Conservation (phyloP, 2,113 vertebrate genomes). For the Microcebus murinus region DNA sequence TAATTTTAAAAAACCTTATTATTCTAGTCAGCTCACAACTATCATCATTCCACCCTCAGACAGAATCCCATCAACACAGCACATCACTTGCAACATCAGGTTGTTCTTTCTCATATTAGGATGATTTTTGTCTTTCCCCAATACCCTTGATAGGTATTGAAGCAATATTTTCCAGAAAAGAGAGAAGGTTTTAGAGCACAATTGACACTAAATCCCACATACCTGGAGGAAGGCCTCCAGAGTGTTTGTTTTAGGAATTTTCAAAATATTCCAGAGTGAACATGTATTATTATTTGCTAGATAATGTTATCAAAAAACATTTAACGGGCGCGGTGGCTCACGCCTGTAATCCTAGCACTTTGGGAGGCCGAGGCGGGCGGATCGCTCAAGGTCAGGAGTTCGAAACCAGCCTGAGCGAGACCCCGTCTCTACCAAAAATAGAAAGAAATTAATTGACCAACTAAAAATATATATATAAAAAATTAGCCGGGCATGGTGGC, state of each 20-base stretch:
- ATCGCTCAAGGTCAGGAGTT: too few relatives aligned
- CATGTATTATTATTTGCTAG: not conserved
- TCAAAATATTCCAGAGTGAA: not conserved
- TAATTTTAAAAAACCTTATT: not conserved
- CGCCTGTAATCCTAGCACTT: too few relatives aligned
- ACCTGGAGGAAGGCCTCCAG: not conserved
- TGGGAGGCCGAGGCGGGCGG: too few relatives aligned
- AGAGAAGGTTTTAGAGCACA: not conserved
- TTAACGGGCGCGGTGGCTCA: too few relatives aligned
- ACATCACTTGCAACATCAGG: too few relatives aligned
- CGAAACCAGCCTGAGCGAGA: too few relatives aligned
- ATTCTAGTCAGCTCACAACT: not conserved
- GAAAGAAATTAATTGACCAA: too few relatives aligned
- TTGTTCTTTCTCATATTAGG: too few relatives aligned
- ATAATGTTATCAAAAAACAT: not conserved
- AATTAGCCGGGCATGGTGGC: too few relatives aligned
- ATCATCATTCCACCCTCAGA: not conserved
- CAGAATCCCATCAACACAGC: not conserved
- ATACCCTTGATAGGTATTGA: not conserved
- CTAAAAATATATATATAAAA: too few relatives aligned
- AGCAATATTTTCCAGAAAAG: not conserved
- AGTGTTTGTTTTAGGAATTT: slow-evolving; percentile 6
- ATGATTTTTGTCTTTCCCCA: not conserved
- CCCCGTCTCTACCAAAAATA: too few relatives aligned
- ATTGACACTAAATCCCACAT: not conserved